These are phyloP conservation scores for Amblyjoppa fuscipennis DNA, from an alignment of 2,888 invertebrate species.

Conservation along the genomic window DNA sequence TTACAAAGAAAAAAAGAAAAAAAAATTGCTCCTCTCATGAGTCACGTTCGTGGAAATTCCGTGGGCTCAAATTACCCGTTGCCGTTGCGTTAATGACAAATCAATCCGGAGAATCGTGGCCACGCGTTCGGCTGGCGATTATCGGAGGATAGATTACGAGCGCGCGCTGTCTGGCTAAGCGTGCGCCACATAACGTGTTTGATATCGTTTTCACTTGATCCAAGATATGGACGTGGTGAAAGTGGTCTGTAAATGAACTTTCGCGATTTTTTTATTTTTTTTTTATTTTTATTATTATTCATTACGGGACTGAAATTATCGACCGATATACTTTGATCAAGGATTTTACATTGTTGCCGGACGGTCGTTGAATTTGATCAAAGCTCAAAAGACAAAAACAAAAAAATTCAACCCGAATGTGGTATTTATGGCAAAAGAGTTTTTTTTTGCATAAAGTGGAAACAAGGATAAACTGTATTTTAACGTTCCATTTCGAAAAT, in stretches of 20 bases:
- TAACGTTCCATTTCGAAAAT: no score
- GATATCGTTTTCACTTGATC: slow-evolving; percentile 23
- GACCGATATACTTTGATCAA: neutral
- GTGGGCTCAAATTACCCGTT: neutral
- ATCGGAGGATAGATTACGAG: slow-evolving; percentile 24
- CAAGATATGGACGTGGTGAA: neutral
- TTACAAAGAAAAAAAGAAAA: neutral
- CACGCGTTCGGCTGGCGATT: neutral
- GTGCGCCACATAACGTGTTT: neutral
- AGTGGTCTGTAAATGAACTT: neutral
- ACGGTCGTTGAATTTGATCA: neutral
- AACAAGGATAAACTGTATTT: neutral
- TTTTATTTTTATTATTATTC: neutral
- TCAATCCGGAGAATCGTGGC: slow-evolving; percentile 7
- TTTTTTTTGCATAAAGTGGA: neutral
- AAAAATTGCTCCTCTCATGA: neutral
- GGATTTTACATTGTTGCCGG: neutral
- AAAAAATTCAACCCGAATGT: neutral
- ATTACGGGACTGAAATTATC: neutral
- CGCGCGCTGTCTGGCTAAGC: neutral
- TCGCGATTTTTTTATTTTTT: neutral
- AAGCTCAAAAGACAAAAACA: neutral
- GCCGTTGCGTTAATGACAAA: slow-evolving; percentile 22
- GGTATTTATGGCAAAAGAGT: neutral
- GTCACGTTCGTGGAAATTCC: slow-evolving; percentile 17